Conservation (phyloP, 64 coral and sea anemone genomes). For the Acropora yongei region DNA sequence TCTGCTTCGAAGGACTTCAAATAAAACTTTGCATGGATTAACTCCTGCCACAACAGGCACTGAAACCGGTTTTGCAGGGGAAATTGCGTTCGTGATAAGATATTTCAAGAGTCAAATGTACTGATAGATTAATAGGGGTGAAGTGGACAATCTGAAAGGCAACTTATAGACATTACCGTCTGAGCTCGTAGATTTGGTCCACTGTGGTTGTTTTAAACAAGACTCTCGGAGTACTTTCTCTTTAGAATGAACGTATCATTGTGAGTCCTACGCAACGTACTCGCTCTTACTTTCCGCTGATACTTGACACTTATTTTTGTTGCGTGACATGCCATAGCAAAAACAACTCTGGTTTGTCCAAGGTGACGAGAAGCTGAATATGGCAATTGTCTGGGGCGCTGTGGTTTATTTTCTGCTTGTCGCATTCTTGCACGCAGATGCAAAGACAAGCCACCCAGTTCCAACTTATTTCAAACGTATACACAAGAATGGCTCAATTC, state of each 20-base stretch:
- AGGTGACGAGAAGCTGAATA: neutral
- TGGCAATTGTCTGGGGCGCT: neutral
- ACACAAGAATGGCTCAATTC: constrained; percentile 23
- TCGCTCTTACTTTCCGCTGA: neutral
- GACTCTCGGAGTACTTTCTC: no score
- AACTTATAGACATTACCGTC: neutral
- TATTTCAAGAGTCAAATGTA: no score
- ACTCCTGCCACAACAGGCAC: no score
- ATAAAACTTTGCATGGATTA: no score
- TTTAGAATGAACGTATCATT: no score
- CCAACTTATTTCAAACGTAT: constrained; percentile 75
- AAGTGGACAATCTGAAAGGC: neutral
- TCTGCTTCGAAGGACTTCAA: no score
- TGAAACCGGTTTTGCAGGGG: neutral
- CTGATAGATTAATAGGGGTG: no score
- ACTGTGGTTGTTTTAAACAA: no score
- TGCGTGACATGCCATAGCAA: neutral
- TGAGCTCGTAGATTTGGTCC: no score
- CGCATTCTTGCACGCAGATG: neutral
- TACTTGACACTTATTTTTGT: neutral
- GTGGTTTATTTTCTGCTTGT: constrained; percentile 8
- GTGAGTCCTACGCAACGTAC: neutral
- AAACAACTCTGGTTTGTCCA: neutral
- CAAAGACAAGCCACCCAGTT: constrained; percentile 36
- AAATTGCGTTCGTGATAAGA: neutral